A percentile compares a stretch with the other conserved stretches of the same genome.
phyloP scores from a whole-genome alignment of 2,888 invertebrate species.

The Polydrusus cervinus region DNA sequence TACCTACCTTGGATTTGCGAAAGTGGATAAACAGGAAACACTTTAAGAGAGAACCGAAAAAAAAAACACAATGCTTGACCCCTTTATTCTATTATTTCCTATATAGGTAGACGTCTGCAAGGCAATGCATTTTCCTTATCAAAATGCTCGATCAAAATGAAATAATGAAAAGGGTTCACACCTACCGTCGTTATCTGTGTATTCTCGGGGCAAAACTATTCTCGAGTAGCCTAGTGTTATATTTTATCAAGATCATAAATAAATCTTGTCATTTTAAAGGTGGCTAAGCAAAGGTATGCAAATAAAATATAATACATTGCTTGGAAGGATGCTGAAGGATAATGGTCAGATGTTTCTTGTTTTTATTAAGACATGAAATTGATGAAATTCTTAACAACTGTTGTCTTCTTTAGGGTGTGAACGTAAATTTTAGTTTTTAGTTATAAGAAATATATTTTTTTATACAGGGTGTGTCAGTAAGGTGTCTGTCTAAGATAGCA shows the following conservation, averaged over 20 bases:
- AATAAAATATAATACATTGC: slow-evolving; percentile 24
- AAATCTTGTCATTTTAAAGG: slow-evolving; percentile 55
- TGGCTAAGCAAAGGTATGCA: slow-evolving; percentile 47
- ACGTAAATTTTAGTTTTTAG: no score
- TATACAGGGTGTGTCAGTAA: no score
- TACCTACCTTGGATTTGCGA: slow-evolving; percentile 17
- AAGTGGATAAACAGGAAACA: slow-evolving; percentile 41
- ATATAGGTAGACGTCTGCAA: slow-evolving; percentile 44
- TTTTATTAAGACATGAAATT: slow-evolving; percentile 4
- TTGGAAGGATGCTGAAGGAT: slow-evolving; percentile 14
- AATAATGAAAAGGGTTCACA: slow-evolving; percentile 60
- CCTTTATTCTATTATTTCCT: slow-evolving; percentile 50
- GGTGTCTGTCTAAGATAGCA: no score
- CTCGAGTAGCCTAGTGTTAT: slow-evolving; percentile 52
- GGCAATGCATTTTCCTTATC: slow-evolving; percentile 50
- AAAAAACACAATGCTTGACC: slow-evolving; percentile 46
- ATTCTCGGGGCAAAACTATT: slow-evolving; percentile 47
- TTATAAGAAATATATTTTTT: no score
- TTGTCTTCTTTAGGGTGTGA: no score
- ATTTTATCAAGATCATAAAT: slow-evolving; percentile 57
- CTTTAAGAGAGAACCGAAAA: slow-evolving; percentile 13
- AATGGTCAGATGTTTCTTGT: slow-evolving; percentile 11
- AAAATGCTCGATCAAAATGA: slow-evolving; percentile 50
- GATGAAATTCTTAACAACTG: slow-evolving; percentile 11
- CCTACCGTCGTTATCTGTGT: slow-evolving; percentile 58